Conservation (phyloP, 2,113 vertebrate species). For the Puffinus mauretanicus region DNA sequence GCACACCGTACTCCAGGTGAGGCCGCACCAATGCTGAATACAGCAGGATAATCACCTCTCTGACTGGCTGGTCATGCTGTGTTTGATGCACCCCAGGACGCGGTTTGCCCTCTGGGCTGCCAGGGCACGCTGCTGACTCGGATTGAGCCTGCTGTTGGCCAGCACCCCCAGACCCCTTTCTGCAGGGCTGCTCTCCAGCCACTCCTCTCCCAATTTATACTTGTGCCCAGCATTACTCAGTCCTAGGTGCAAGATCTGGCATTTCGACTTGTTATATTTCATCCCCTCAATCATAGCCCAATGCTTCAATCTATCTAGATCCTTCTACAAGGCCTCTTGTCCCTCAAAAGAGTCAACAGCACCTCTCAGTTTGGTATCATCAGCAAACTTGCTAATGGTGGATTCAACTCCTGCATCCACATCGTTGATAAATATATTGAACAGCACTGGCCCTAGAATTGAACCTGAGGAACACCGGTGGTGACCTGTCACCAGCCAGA, state of each 20-base stretch:
- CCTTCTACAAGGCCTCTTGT: background rate
- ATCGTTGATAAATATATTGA: background rate
- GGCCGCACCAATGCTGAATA: background rate
- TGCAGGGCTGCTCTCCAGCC: background rate
- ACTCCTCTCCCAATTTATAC: background rate
- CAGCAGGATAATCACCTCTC: background rate
- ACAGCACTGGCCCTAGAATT: background rate
- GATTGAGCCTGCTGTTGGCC: background rate
- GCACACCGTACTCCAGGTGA: background rate
- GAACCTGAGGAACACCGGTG: background rate
- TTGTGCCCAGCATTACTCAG: fast-evolving
- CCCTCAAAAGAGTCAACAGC: background rate
- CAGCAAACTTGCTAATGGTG: background rate
- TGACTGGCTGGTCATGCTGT: too few relatives aligned
- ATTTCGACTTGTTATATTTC: background rate
- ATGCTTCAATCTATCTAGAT: background rate
- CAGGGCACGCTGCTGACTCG: background rate
- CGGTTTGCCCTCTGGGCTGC: background rate
- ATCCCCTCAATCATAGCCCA: background rate
- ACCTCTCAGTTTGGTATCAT: background rate
- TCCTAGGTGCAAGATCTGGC: fast-evolving
- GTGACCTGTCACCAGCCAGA: fast-evolving
- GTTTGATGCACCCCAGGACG: background rate
- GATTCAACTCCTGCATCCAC: background rate
- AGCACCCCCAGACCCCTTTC: background rate